Evolutionary conservation across 2,888 invertebrate species (phyloP).

Genomic region (Cheilosia vulpina): DNA sequence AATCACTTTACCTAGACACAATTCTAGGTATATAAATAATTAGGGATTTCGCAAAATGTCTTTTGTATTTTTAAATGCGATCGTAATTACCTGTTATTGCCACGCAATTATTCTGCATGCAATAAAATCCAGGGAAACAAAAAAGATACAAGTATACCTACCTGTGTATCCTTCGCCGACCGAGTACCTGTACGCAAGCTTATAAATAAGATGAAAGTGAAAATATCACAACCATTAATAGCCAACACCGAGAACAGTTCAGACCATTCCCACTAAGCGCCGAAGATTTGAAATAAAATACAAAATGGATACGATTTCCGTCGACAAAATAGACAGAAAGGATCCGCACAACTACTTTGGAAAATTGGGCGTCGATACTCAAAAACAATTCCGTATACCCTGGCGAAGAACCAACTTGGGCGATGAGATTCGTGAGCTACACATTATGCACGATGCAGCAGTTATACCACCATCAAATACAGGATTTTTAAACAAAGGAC

Average conservation of each 20-base stretch:
- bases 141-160: not conserved
- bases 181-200: not conserved
- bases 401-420: slow-evolving; percentile 46
- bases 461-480: slow-evolving; percentile 54
- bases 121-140: too few species aligned
- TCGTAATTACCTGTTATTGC: slow-evolving; percentile 18
- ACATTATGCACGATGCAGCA: slow-evolving; percentile 39
- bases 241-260: not conserved
- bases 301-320: slow-evolving; percentile 36
- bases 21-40: too few species aligned
- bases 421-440: slow-evolving; percentile 38
- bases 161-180: not conserved
- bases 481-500: slow-evolving; percentile 42
- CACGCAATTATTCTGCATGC: slow-evolving; percentile 7
- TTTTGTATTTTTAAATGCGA: not conserved
- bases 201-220: slow-evolving; percentile 11
- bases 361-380: not conserved
- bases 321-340: not conserved
- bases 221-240: not conserved
- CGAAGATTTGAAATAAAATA: not conserved
- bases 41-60: too few species aligned
- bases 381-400: slow-evolving; percentile 7
- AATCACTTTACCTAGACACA: too few species aligned
- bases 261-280: not conserved
- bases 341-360: slow-evolving; percentile 56